Conservation (phyloP, 2,888 invertebrate species). For the Euzophera pinguis region DNA sequence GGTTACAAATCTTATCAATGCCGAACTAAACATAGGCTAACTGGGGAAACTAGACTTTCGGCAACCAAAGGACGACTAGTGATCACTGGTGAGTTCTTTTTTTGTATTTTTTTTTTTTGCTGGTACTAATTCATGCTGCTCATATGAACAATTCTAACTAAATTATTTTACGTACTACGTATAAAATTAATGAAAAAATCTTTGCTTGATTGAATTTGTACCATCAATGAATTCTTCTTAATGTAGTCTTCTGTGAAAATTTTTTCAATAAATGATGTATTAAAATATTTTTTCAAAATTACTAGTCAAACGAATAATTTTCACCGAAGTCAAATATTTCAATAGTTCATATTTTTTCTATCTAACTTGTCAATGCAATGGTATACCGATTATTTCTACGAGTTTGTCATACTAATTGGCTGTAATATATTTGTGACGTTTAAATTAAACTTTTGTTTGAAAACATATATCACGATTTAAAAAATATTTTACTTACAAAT, state of each 20-base stretch:
- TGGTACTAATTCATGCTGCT: constrained; percentile 11
- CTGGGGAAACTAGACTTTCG: constrained; percentile 94
- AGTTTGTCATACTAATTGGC: too few species aligned
- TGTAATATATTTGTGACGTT: too few species aligned
- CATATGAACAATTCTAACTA: too few species aligned
- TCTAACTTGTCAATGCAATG: neutral
- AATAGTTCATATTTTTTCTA: neutral
- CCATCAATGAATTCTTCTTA: neutral
- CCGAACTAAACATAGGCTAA: constrained; percentile 94
- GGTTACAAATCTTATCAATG: constrained; percentile 97
- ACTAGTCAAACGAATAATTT: neutral
- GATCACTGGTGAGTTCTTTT: constrained; percentile 91
- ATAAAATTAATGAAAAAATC: too few species aligned
- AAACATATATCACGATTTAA: too few species aligned
- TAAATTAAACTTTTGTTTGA: too few species aligned
- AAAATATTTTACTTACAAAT: too few species aligned
- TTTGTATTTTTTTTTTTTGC: constrained; percentile 11
- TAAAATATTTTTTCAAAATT: too few species aligned
- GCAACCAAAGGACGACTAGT: constrained; percentile 96
- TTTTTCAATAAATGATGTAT: too few species aligned
- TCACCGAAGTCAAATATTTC: neutral
- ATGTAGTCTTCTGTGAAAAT: neutral
- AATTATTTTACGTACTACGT: too few species aligned
- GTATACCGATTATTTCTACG: neutral
- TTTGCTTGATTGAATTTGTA: neutral